Evolutionary conservation across 1,140 invertebrate species (phyloP).

Genomic region (Diachasmimorpha longicaudata): DNA sequence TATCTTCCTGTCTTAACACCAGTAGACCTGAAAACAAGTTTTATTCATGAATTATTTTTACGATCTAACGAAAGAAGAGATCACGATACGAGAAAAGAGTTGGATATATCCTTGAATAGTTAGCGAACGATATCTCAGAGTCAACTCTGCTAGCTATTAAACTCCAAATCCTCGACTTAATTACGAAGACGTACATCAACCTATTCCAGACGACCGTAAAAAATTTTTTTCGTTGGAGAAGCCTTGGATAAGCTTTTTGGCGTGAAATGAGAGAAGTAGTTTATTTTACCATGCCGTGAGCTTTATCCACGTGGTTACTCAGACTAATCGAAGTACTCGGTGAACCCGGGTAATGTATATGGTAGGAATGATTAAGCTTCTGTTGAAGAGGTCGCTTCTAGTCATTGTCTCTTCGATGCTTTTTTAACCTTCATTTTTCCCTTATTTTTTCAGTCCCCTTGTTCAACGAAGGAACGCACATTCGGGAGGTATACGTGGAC

Average conservation of each 20-base stretch:
- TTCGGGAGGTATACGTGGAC: constrained; percentile 25
- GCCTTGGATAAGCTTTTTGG: not conserved
- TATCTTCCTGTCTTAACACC: not conserved
- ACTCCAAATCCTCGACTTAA: not conserved
- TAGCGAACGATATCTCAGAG: not conserved
- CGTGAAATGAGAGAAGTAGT: not conserved
- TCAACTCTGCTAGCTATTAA: not conserved
- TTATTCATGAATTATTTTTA: not conserved
- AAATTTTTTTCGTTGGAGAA: not conserved
- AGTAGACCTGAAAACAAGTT: constrained; percentile 2
- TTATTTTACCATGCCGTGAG: not conserved
- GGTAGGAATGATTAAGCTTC: constrained; percentile 13
- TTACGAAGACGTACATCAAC: not conserved
- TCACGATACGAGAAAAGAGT: not conserved
- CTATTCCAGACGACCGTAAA: constrained; percentile 11
- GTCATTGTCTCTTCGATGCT: constrained; percentile 2
- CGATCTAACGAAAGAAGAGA: not conserved
- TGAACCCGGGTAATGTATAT: not conserved
- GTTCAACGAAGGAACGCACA: not conserved
- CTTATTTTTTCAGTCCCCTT: not conserved
- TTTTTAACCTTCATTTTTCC: not conserved
- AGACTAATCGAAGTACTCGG: not conserved
- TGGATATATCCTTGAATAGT: not conserved
- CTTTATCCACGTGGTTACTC: constrained; percentile 16
- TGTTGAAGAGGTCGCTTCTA: not conserved